Evolutionary conservation across 2,113 vertebrate species (phyloP).

Genomic region (Sturnira hondurensis): DNA sequence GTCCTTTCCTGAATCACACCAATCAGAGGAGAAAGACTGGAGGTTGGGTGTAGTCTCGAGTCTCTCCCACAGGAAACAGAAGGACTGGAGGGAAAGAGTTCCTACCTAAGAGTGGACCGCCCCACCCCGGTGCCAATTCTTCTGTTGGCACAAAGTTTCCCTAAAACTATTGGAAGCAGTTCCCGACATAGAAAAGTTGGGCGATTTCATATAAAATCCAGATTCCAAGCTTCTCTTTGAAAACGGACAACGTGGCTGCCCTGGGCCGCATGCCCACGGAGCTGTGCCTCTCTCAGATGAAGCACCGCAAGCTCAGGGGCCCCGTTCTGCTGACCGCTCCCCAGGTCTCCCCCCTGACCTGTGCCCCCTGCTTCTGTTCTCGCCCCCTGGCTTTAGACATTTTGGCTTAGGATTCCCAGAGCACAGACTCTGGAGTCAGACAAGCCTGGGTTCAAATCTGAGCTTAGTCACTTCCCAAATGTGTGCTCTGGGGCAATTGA

Average conservation of each 20-base stretch:
- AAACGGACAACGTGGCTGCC: background rate
- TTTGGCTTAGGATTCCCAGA: background rate
- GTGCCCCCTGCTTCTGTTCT: background rate
- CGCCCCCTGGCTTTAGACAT: background rate
- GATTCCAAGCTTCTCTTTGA: background rate
- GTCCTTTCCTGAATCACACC: background rate
- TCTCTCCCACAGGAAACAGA: background rate
- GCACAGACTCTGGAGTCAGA: background rate
- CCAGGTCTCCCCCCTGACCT: background rate
- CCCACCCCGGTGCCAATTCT: background rate
- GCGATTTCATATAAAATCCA: background rate
- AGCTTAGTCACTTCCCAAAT: background rate
- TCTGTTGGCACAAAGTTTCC: background rate
- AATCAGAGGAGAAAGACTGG: background rate
- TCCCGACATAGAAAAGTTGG: background rate
- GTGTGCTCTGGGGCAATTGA: background rate
- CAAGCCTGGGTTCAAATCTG: background rate
- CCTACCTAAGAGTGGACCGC: background rate
- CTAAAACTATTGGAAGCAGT: background rate
- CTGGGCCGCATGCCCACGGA: background rate
- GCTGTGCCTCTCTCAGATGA: background rate
- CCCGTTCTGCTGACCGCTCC: fast-evolving
- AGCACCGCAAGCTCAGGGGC: fast-evolving
- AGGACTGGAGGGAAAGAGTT: background rate
- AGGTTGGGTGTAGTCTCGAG: background rate